phyloP scores from a whole-genome alignment of 2,113 vertebrate genomes.

The Brachypodius melanocephalos region DNA sequence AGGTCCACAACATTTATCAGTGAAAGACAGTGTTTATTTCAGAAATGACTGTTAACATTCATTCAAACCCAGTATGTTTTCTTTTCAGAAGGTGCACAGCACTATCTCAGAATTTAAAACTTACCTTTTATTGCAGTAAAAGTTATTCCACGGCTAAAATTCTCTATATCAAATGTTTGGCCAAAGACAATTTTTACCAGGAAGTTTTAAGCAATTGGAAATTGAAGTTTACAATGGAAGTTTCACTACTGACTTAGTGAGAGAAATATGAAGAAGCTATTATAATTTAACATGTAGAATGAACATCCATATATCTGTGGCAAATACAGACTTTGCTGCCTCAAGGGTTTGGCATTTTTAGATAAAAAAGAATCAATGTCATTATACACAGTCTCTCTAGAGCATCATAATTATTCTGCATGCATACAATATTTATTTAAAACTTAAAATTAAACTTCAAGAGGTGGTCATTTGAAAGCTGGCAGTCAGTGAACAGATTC shows the following conservation, averaged over 20 bases:
- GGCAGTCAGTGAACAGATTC: constrained; percentile 88
- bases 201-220: constrained; percentile 50
- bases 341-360: constrained; percentile 78
- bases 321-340: constrained; percentile 69
- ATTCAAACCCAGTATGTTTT: neutral
- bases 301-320: constrained; percentile 57
- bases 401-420: constrained; percentile 86
- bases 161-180: neutral
- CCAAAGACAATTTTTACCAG: neutral
- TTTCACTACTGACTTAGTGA: neutral
- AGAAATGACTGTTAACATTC: neutral
- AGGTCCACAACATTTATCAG: neutral
- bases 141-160: neutral
- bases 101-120: neutral
- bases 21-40: neutral
- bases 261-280: constrained; percentile 9
- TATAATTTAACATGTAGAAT: constrained; percentile 65
- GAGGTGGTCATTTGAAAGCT: constrained; percentile 93
- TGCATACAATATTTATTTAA: constrained; percentile 98
- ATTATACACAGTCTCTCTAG: constrained; percentile 79
- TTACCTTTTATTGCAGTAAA: neutral
- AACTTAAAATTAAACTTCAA: constrained; percentile 89
- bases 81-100: neutral
- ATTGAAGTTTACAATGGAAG: constrained; percentile 54
- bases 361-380: constrained; percentile 86